Conservation (phyloP, 2,888 invertebrate genomes). For the Hypomecis atomaria region DNA sequence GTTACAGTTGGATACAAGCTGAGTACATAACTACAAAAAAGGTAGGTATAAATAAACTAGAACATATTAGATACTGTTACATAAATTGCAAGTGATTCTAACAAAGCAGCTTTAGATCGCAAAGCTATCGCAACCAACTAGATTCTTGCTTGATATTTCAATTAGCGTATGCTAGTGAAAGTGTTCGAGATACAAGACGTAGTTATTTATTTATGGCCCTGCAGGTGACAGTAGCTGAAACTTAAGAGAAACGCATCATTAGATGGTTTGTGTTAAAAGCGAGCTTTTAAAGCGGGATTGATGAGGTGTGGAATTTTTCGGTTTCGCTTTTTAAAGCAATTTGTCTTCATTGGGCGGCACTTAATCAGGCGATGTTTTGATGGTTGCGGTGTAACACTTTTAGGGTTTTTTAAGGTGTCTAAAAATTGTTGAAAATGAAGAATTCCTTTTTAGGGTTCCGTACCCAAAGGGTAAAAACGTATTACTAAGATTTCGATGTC, state of each 20-base stretch:
- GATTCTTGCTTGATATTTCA: slow-evolving; percentile 55
- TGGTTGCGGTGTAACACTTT: background rate
- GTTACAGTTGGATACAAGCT: background rate
- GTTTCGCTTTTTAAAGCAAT: slow-evolving; percentile 39
- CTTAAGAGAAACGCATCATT: slow-evolving; percentile 51
- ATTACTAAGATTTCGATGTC: no score
- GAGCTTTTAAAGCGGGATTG: slow-evolving; percentile 34
- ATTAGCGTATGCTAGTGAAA: slow-evolving; percentile 64
- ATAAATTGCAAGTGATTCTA: slow-evolving; percentile 1
- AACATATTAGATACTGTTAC: background rate
- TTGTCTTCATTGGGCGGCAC: slow-evolving; percentile 21
- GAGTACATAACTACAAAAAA: background rate
- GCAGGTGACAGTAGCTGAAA: slow-evolving; percentile 52
- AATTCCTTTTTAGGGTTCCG: no score
- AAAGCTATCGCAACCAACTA: slow-evolving; percentile 13
- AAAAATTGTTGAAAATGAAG: no score
- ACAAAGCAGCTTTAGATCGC: background rate
- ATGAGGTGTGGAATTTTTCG: slow-evolving; percentile 33
- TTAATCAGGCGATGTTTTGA: slow-evolving; percentile 6
- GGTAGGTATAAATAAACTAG: background rate
- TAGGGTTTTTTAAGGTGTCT: no score
- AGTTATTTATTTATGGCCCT: slow-evolving; percentile 50
- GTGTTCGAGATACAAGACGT: slow-evolving; percentile 62
- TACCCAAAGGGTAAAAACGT: no score
- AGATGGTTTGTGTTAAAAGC: slow-evolving; percentile 41